Base-by-base conservation (phyloP, 1,140 invertebrate genomes). In the Brachionus asplanchnoidis region DNA sequence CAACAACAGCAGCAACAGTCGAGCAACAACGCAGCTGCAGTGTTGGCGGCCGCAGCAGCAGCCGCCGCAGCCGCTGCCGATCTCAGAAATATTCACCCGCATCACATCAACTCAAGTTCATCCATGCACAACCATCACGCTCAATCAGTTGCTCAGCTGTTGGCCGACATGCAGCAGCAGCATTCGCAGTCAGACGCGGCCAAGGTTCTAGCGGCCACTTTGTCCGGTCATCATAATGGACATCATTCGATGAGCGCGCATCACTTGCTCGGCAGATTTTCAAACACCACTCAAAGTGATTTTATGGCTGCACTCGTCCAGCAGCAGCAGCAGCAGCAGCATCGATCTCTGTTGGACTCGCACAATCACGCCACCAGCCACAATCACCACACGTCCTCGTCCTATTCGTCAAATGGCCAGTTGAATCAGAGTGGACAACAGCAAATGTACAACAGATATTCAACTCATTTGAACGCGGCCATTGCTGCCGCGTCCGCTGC, bases 81-180 rank as follows among this genome's bases (percentile, higher is more conserved):
- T 46, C 36, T 82, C 7, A 40, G 79, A 40, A 56, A 56, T 17
- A 82, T 82, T 3, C 50, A 60, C 36, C 79, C 53, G 20, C 65
- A 60, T 44, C 73, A 77, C 50, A 12, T 50, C 3, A 46, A 77
- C 26, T 46, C 36, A 36, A 65, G 23, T 42, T 20, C 32, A 9
- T 23, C 50, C 23, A 44, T 65, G 2, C 50, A 82, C 17, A 82
- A 42, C 20, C 79, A 82, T 65, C 79, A 82, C 65, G 79, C 79
- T n/a, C 79, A 82, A 26, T 82, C 79, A 11, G 79, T 82, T 14
- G 79, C 79, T 9, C 36, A 42, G n/a, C 40, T 82, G 6, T 20
- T 82, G 28, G 79, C 79, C 14, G 79, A 82, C 26, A 82, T 82
- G 79, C 79, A 82, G 26, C 79, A 82, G 5, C 53, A 82, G 46